Evolutionary conservation across 2,888 invertebrate species (phyloP), one percentile per base, ranked within the genome.

Genomic region (Cephus pygmeus): DNA sequence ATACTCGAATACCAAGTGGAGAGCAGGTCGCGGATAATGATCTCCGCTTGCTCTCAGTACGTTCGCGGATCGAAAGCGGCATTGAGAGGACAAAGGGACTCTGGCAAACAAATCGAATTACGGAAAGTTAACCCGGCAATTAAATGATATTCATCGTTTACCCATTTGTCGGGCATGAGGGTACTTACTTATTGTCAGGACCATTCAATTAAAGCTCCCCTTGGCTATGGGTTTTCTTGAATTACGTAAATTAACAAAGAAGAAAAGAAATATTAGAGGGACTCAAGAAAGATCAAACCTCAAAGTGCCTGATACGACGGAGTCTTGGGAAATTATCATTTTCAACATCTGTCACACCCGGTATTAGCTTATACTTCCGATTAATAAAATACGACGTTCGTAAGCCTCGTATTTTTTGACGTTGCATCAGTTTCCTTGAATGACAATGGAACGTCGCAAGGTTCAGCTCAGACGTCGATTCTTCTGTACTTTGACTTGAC

Each of bases 41-140:
- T 56, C 56, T 56, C 2, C 56, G 15, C 23, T 56, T 56, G 56
- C 56, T 9, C 56, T 9, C 2, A 56, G 56, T 56, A 56, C n/a
- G 30, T 30, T 11, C 35, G 35, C 74, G 23, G 23, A 74, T 74
- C 74, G 23, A 23, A 74, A 4, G 34, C 74, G 34, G 34, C 35
- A 56, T 23, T 34, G 35, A 4, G 12, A 9, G 33, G 34, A 71
- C 71, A 71, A 71, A 71, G 71, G 68, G 68, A 40, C 68, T 30
- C n/a, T 73, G 77, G 69, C 79, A 79, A 76, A 80, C 81, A 81
- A 80, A 84, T 83, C 80, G 80, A 82, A 84, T 82, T 79, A 78
- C 77, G 77, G 23, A 83, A 85, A 83, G 81, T 85, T 84, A 81
- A 81, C 80, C 80, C 80, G 23, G 76, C 82, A 84, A 85, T 85